These are phyloP conservation scores for Hestina assimilis DNA, from an alignment of 1,140 invertebrate species.

Conservation along the genomic window DNA sequence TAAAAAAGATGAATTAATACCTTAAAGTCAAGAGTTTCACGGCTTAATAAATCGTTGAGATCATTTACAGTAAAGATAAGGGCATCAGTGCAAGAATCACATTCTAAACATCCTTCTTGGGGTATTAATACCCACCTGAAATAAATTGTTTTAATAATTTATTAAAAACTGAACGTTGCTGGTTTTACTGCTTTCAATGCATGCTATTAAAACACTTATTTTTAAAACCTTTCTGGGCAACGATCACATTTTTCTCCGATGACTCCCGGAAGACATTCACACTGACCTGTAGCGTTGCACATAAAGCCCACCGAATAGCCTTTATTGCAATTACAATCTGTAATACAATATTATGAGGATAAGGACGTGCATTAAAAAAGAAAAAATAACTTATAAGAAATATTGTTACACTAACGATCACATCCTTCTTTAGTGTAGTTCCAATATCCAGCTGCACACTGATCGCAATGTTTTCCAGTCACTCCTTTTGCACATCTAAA, in stretches of 20 bases:
- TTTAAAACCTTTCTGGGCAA: constrained; percentile 90
- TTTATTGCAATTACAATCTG: constrained; percentile 91
- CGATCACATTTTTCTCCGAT: constrained; percentile 96
- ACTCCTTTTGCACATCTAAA: constrained; percentile 90
- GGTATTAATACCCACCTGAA: constrained; percentile 82
- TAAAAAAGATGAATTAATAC: constrained; percentile 28
- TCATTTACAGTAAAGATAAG: constrained; percentile 92
- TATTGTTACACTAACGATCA: constrained; percentile 82
- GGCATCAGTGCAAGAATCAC: constrained; percentile 93
- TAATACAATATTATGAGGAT: constrained; percentile 3
- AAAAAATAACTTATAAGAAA: not conserved
- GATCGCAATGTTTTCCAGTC: constrained; percentile 90
- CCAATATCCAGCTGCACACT: constrained; percentile 95
- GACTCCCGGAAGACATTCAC: constrained; percentile 96
- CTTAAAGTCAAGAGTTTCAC: constrained; percentile 67
- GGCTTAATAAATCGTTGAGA: constrained; percentile 68
- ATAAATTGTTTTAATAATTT: not conserved
- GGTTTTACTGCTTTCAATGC: too few relatives aligned
- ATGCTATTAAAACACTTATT: not conserved
- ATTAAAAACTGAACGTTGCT: too few relatives aligned
- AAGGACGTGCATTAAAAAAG: not conserved
- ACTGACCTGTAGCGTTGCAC: constrained; percentile 95
- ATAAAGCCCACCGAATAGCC: constrained; percentile 93
- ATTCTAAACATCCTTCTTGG: constrained; percentile 86
- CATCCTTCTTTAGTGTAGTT: constrained; percentile 93